Evolutionary conservation across 2,113 vertebrate genomes (phyloP), one percentile per base, ranked within the genome.

Genomic region (Colistium nudipinnis): DNA sequence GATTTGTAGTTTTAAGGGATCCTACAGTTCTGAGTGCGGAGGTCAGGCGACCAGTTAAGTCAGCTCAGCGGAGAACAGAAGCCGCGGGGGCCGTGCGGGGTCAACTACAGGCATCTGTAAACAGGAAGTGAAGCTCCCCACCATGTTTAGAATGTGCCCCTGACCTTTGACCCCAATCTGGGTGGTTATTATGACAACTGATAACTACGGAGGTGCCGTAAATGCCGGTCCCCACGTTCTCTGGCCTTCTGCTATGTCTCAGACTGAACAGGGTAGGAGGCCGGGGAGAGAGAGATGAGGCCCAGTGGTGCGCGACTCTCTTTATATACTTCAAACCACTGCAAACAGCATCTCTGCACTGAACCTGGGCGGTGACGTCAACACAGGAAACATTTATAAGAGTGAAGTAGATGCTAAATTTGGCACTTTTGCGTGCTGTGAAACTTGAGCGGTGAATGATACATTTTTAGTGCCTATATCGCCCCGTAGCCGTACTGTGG

Each of bases 51-150:
- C n/a, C 17, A 38, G 63, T 16, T 74, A 28, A 49, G 63, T n/a
- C 25, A 47, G 60, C 41, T 45, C 25, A 22, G 39, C 14, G 25
- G 24, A 67, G 38, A 68, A 69, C 80, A 86, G 79, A 70, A 76
- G 76, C 66, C 28, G 36, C 2, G 1, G 36, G 73, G 66, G 62
- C 59, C 52, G n/a, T n/a, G n/a, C n/a, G n/a, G n/a, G n/a, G n/a
- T 80, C 35, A 52, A 62, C 28, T 30, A 70, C 59, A 69, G 49
- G 62, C 78, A 69, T 79, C 22, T 81, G 52, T 78, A 81, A 85
- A 88, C 88, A 90, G 88, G 87, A 91, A 87, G 76, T 76, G 43
- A 66, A 69, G 70, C 76, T 81, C 80, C 66, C 61, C 39, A 6
- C 70, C 65, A 66, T 90, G 82, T 85, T 89, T 87, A 91, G 59